phyloP scores from a whole-genome alignment of 2,888 invertebrate genomes.

The Stegana nigrithorax region DNA sequence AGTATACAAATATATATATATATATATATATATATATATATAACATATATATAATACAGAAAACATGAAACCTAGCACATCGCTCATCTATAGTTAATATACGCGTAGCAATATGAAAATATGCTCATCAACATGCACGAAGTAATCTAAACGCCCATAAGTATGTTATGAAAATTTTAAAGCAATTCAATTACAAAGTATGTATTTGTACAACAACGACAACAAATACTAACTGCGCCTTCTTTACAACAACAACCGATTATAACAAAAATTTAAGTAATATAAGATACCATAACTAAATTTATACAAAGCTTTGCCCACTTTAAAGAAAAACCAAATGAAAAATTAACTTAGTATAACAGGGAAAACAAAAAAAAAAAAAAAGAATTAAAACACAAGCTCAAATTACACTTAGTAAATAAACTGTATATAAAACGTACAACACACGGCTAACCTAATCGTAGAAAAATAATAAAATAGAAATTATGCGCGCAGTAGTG shows the following conservation, averaged over 20 bases:
- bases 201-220: background rate
- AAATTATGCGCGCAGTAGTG: background rate
- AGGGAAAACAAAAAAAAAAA: background rate
- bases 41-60: too few relatives aligned
- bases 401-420: constrained; percentile 6
- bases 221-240: constrained; percentile 36
- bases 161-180: constrained; percentile 7
- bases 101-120: background rate
- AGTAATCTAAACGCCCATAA: constrained; percentile 6
- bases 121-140: background rate
- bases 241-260: constrained; percentile 38
- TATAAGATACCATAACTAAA: constrained; percentile 32
- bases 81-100: too few relatives aligned
- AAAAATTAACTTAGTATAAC: background rate
- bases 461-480: background rate
- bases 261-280: constrained; percentile 21
- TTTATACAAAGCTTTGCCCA: constrained; percentile 34
- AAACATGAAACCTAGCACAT: background rate
- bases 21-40: too few relatives aligned
- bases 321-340: constrained; percentile 14
- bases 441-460: too few relatives aligned
- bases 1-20: too few relatives aligned
- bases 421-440: background rate
- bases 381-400: background rate
- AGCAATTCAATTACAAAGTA: constrained; percentile 15